Conservation (phyloP, 2,113 vertebrate genomes). For the Alethe diademata region DNA sequence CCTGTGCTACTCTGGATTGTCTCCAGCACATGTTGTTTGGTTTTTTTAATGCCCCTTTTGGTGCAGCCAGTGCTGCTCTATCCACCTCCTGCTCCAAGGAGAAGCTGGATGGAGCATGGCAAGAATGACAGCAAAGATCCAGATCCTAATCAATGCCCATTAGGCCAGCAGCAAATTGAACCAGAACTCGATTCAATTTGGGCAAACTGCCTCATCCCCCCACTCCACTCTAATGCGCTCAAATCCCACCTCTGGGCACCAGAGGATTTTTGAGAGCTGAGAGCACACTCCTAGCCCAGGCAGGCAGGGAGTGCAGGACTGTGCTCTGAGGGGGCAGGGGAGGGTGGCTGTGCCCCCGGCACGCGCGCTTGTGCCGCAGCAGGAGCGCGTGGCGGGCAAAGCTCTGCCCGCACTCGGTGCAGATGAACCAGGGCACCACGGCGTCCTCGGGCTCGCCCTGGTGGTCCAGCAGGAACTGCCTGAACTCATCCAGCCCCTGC, state of each 20-base stretch:
- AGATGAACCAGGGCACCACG: rapidly evolving
- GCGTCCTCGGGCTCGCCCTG: not conserved
- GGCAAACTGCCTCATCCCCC: not conserved
- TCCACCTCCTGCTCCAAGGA: not conserved
- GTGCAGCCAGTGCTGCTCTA: rapidly evolving
- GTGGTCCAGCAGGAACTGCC: not conserved
- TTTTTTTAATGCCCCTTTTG: not conserved
- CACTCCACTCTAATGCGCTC: rapidly evolving
- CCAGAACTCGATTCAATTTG: not conserved
- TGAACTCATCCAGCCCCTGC: not conserved
- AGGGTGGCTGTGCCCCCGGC: rapidly evolving
- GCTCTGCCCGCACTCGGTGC: not conserved
- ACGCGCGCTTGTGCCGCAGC: not conserved
- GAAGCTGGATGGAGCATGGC: not conserved
- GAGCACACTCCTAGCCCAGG: rapidly evolving
- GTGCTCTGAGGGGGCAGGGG: not conserved
- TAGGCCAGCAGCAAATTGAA: not conserved
- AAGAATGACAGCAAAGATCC: not conserved
- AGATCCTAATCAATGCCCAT: not conserved
- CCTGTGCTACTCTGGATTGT: not conserved
- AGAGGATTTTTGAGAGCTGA: rapidly evolving
- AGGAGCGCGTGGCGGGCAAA: not conserved
- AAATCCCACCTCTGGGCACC: rapidly evolving
- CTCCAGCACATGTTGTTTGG: rapidly evolving
- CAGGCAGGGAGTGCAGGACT: rapidly evolving